phyloP scores from a whole-genome alignment of 2,113 vertebrate species.

The Rhinoptilus africanus region DNA sequence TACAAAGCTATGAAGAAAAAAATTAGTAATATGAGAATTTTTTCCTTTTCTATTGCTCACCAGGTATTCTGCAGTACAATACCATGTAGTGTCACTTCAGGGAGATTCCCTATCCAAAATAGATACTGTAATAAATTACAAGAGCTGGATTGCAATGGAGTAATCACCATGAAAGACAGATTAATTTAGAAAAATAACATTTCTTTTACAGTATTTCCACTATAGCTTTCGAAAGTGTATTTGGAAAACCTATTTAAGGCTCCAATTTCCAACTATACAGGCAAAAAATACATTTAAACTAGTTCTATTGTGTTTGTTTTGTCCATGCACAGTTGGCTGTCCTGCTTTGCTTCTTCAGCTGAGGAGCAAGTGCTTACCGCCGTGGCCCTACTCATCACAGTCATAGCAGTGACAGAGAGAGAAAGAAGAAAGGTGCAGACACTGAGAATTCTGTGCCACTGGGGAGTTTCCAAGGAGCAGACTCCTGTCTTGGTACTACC shows the following conservation, averaged over 20 bases:
- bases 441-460: background rate
- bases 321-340: background rate
- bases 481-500: rapidly evolving
- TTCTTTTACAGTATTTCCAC: background rate
- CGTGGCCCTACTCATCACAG: background rate
- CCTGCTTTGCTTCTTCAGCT: background rate
- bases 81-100: background rate
- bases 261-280: background rate
- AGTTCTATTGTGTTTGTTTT: background rate
- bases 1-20: background rate
- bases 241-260: background rate
- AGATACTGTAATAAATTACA: background rate
- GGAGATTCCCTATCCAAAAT: background rate
- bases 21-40: background rate
- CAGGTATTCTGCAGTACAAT: background rate
- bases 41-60: background rate
- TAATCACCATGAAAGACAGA: background rate
- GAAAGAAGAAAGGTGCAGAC: background rate
- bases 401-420: background rate
- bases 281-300: background rate
- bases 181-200: background rate
- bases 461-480: background rate
- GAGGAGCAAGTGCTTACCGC: background rate
- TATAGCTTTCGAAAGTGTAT: background rate
- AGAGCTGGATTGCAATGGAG: background rate